Evolutionary conservation across 2,797 vertebrate genomes (phyloP).

Genomic region (Podarcis lilfordi): DNA sequence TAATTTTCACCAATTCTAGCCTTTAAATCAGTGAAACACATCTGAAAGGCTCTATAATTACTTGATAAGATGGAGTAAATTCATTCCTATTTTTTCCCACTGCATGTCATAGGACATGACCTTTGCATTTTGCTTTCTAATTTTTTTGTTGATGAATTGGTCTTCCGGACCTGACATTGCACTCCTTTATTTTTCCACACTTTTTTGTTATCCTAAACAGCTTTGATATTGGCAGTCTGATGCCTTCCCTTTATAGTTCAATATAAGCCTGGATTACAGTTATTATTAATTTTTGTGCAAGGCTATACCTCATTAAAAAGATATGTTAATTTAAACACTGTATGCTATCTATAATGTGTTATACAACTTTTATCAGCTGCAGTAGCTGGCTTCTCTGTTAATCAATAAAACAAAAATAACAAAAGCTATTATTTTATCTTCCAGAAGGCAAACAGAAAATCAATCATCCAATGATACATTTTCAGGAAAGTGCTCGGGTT

Average conservation of each 20-base stretch:
- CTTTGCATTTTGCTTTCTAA: neutral
- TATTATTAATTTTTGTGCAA: neutral
- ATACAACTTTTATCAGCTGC: slow-evolving; percentile 21
- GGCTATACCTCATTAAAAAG: slow-evolving; percentile 1
- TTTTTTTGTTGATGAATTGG: neutral
- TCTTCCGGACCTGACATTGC: neutral
- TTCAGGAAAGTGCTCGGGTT: slow-evolving; percentile 48
- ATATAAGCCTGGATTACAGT: neutral
- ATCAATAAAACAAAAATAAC: slow-evolving; percentile 68
- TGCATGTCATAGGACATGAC: neutral
- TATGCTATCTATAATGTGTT: slow-evolving; percentile 23
- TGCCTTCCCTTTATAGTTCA: neutral
- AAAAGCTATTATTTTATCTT: slow-evolving; percentile 66
- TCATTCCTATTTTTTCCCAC: neutral
- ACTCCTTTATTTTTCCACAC: neutral
- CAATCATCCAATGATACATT: slow-evolving; percentile 64
- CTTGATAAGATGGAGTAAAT: neutral
- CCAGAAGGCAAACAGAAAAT: slow-evolving; percentile 69
- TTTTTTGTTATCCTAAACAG: neutral
- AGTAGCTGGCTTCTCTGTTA: slow-evolving; percentile 38
- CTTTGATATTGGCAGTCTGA: neutral
- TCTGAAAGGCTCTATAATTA: neutral
- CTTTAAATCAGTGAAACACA: neutral
- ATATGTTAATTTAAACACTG: slow-evolving; percentile 32
- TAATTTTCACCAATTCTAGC: neutral